These are phyloP conservation scores for Petaurus breviceps DNA, from an alignment of 2,113 vertebrate species.

Conservation along the genomic window DNA sequence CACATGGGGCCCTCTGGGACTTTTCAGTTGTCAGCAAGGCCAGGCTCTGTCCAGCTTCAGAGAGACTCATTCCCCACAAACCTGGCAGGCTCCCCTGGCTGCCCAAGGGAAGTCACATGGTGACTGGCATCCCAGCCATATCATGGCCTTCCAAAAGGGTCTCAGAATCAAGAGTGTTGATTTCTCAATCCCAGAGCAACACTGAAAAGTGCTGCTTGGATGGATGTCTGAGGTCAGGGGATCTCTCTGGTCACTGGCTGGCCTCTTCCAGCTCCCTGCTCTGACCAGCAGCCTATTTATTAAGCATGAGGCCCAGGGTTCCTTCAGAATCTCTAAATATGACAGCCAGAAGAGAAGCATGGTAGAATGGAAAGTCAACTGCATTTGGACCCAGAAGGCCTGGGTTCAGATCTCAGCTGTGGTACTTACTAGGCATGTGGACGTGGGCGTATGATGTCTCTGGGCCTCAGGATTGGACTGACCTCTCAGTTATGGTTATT, in stretches of 20 bases:
- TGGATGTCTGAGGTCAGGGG: neutral
- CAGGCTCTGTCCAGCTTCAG: conserved; percentile 13
- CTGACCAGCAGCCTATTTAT: neutral
- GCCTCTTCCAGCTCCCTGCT: neutral
- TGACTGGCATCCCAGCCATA: conserved; percentile 13
- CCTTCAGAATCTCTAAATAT: neutral
- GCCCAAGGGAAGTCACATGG: conserved; percentile 26
- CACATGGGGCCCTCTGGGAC: neutral
- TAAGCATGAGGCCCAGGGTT: neutral
- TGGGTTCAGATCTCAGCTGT: neutral
- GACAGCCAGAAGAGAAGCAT: neutral
- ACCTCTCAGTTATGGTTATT: neutral
- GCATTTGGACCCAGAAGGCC: neutral
- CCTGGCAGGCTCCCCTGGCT: neutral
- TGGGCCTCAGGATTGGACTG: neutral
- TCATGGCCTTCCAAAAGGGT: conserved; percentile 4
- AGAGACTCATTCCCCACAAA: neutral
- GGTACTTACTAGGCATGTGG: neutral
- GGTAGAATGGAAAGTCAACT: neutral
- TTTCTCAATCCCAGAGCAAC: neutral
- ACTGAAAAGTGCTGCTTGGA: neutral
- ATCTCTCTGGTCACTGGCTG: neutral
- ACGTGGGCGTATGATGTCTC: too few species aligned
- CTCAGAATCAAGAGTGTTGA: conserved; percentile 14
- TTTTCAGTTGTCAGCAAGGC: neutral